Base-by-base conservation (phyloP, 2,888 invertebrate species). In the Argyresthia goedartella region DNA sequence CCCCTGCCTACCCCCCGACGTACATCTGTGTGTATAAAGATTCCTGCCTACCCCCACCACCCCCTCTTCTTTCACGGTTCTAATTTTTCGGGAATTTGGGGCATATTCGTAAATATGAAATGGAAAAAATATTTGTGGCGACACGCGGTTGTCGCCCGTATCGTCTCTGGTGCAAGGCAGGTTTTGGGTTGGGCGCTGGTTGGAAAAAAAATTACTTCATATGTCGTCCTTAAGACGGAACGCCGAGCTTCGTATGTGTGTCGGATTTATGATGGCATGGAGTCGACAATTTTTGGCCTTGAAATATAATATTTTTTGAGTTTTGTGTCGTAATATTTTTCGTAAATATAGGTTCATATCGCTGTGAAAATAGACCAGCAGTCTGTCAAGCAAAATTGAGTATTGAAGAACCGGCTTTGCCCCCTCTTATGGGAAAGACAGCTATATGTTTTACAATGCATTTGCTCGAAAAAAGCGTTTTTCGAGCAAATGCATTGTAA, bases 71-170 rank as follows among this genome's bases (percentile, higher is more conserved):
- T 86, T 85, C 87, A 87, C 86, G 84, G 87, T 87, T 87, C 87
- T 87, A 87, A 87, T 87, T 87, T 87, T 87, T 87, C 76, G 85
- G 81, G 87, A 87, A 87, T 87, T 87, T 86, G 85, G 86, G 87
- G 82, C 86, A 87, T 87, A 87, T 88, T 87, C 87, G 87, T 87
- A 87, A 87, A 87, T 87, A 86, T 87, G 86, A 86, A 86, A 86
- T 86, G 86, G 86, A 86, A 86, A 86, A 86, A 86, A 86, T 86
- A 86, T 85, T 82, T 80, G 76, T 75, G 76, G 73, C 60, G 54
- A 55, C 62, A 56, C 51, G n/a, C 56, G 53, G 76, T 56, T 76
- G 64, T 71, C 56, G 54, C 66, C 72, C 62, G 57, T 82, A 68
- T 1, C 7, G 25, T 1, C 2, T 13, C 52, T 0, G 34, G 53